phyloP scores from a whole-genome alignment of 2,797 vertebrate species.

The Propithecus deckenii region DNA sequence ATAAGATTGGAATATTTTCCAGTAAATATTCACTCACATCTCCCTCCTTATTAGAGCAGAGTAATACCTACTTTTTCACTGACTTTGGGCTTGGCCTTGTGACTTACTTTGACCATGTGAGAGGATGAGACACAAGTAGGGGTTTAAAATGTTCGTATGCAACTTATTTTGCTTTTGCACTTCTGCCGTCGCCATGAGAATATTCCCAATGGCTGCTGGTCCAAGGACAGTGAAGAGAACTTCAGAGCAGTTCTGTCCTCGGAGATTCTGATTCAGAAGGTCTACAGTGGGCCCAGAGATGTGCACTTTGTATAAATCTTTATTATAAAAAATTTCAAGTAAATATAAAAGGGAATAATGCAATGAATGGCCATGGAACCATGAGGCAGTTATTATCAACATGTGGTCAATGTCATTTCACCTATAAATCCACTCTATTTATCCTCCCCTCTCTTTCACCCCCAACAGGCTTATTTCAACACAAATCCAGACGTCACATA shows the following conservation, averaged over 20 bases:
- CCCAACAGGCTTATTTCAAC: background rate
- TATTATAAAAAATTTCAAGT: background rate
- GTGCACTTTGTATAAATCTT: background rate
- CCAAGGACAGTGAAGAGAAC: background rate
- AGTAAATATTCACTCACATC: background rate
- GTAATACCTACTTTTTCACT: background rate
- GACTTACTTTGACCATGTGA: background rate
- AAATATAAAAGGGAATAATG: background rate
- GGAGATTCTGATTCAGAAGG: background rate
- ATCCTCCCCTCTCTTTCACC: background rate
- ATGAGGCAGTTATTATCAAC: background rate
- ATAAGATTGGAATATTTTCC: background rate
- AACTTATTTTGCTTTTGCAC: background rate
- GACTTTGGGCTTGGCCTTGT: background rate
- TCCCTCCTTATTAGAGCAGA: background rate
- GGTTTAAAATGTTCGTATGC: background rate
- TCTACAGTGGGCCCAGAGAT: background rate
- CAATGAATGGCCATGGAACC: background rate
- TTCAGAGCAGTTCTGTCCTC: background rate
- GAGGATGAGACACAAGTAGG: background rate
- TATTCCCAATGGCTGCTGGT: background rate
- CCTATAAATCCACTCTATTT: background rate
- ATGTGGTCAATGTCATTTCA: background rate
- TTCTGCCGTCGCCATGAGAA: background rate
- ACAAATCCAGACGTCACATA: background rate